Evolutionary conservation across 1,140 invertebrate genomes (phyloP).

Genomic region (Lutraria rhynchaena): DNA sequence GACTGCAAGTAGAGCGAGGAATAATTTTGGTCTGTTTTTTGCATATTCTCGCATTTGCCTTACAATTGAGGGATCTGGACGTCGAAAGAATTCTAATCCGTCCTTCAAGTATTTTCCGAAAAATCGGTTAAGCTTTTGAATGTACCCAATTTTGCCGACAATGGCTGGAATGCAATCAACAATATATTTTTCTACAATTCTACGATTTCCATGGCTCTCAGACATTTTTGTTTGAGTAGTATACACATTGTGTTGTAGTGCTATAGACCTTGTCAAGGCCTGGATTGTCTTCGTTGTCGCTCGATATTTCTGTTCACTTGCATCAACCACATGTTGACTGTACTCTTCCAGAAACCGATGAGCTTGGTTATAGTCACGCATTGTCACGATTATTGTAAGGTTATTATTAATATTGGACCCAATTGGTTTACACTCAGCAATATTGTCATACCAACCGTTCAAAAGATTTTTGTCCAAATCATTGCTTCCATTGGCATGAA

Average conservation of each 20-base stretch:
- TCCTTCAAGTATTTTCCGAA: background rate
- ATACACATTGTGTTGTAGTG: too few species aligned
- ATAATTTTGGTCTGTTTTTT: background rate
- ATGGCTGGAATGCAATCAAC: constrained; percentile 3
- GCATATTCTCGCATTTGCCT: background rate
- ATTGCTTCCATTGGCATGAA: background rate
- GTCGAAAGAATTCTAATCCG: background rate
- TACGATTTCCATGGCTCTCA: too few species aligned
- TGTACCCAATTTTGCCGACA: background rate
- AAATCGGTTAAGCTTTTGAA: background rate
- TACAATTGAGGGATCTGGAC: background rate
- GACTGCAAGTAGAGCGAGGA: constrained; percentile 2
- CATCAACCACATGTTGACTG: constrained; percentile 11
- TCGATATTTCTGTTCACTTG: background rate
- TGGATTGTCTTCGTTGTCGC: background rate
- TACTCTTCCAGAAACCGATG: background rate
- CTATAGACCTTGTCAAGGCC: too few species aligned
- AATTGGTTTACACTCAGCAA: background rate
- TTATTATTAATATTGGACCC: background rate
- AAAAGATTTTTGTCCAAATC: background rate
- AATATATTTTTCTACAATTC: constrained; percentile 2
- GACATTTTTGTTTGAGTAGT: too few species aligned
- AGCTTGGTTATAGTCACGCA: background rate
- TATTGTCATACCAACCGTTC: background rate
- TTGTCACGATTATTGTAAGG: background rate